Conservation (phyloP, 2,113 vertebrate species). For the Lutjanus erythropterus region DNA sequence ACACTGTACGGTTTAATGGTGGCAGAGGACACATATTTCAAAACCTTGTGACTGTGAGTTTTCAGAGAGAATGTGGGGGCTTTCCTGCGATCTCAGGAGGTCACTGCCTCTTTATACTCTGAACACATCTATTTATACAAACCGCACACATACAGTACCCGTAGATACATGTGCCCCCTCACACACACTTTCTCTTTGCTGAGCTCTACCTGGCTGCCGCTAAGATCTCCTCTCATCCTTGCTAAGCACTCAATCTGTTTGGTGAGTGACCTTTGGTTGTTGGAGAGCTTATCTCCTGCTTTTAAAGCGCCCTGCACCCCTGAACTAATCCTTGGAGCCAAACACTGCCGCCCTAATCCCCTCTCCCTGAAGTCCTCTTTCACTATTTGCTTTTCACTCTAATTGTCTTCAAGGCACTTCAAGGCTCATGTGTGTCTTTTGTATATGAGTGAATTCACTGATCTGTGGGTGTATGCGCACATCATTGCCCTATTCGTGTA, state of each 20-base stretch:
- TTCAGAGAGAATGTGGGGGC: background rate
- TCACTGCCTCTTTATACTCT: background rate
- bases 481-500: conserved; percentile 20
- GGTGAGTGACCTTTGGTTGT: conserved; percentile 76
- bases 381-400: conserved; percentile 66
- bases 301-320: conserved; percentile 65
- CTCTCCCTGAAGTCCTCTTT: conserved; percentile 51
- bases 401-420: conserved; percentile 67
- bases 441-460: conserved; percentile 22
- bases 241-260: conserved; percentile 77
- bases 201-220: conserved; percentile 50
- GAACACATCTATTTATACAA: background rate
- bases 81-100: background rate
- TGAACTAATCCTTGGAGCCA: conserved; percentile 74
- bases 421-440: conserved; percentile 30
- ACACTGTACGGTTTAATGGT: too few relatives aligned
- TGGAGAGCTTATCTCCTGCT: conserved; percentile 73
- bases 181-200: conserved; percentile 9
- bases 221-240: conserved; percentile 67
- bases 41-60: background rate
- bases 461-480: conserved; percentile 24
- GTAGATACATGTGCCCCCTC: background rate
- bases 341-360: conserved; percentile 70
- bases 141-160: background rate
- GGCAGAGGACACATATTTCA: background rate